Evolutionary conservation across 2,888 invertebrate species (phyloP).

Genomic region (Acanthacorydalis orientalis): DNA sequence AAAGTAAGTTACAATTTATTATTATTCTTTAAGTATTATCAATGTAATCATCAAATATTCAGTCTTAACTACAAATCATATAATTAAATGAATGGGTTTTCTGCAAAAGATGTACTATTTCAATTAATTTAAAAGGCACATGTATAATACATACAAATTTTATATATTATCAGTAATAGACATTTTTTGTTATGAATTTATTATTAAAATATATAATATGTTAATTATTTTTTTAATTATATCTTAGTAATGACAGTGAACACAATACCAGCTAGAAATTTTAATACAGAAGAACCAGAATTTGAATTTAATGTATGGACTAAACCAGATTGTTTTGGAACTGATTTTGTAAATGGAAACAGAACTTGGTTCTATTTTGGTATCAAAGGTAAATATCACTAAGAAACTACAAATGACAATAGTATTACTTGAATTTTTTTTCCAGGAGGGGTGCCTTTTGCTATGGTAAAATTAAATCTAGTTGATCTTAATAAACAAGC

Average conservation of each 20-base stretch:
- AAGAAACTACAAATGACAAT: neutral
- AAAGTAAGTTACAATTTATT: constrained; percentile 10
- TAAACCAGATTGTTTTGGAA: constrained; percentile 72
- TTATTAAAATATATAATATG: neutral
- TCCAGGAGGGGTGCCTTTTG: constrained; percentile 30
- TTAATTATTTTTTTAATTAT: neutral
- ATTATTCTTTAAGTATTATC: too few species aligned
- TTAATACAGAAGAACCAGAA: constrained; percentile 36
- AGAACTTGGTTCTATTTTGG: constrained; percentile 90
- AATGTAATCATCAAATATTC: neutral
- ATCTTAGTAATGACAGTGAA: constrained; percentile 9
- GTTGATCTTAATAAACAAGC: constrained; percentile 80
- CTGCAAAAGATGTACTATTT: too few species aligned
- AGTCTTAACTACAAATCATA: too few species aligned
- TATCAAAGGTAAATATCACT: constrained; percentile 31
- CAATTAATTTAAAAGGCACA: too few species aligned
- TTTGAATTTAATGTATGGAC: constrained; percentile 85
- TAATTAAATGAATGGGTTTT: too few species aligned
- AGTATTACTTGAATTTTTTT: constrained; percentile 3
- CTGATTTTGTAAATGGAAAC: constrained; percentile 76
- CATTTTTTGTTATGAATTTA: too few species aligned
- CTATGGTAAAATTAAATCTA: constrained; percentile 59
- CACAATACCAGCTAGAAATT: constrained; percentile 11
- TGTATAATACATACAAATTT: too few species aligned
- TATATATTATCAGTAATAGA: too few species aligned